A percentile compares a stretch with the other conserved stretches of the same genome.
Conservation (phyloP, 2,888 invertebrate genomes). For the Agonopterix heracliana region DNA sequence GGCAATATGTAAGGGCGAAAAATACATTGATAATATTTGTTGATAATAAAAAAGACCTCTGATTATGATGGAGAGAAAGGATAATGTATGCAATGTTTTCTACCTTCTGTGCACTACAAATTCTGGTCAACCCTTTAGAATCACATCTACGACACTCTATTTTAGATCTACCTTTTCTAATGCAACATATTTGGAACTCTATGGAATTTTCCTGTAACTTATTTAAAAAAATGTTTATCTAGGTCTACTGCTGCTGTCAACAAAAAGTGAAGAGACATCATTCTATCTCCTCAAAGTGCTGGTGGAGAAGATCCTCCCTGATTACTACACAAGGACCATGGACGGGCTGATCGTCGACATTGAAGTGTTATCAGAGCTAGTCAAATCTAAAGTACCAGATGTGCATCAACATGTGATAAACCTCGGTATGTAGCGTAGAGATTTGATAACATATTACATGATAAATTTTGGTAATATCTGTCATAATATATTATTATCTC, state of each 20-base stretch:
- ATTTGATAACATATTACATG: background rate
- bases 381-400: slow-evolving; percentile 87
- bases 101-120: too few species aligned
- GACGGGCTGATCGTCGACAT: slow-evolving; percentile 91
- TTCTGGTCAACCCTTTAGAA: too few species aligned
- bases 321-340: slow-evolving; percentile 94
- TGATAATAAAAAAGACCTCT: too few species aligned
- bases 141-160: too few species aligned
- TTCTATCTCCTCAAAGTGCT: slow-evolving; percentile 96
- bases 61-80: too few species aligned
- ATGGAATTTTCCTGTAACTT: too few species aligned
- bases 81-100: too few species aligned
- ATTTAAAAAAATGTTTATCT: background rate
- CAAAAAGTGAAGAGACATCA: slow-evolving; percentile 92
- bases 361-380: slow-evolving; percentile 90
- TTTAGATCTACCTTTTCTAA: too few species aligned
- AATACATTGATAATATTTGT: too few species aligned
- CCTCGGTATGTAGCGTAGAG: slow-evolving; percentile 69
- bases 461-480: background rate
- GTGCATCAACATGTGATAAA: slow-evolving; percentile 87
- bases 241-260: slow-evolving; percentile 88
- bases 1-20: too few species aligned
- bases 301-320: slow-evolving; percentile 90
- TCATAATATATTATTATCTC: background rate
- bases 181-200: too few species aligned